Base-by-base conservation (phyloP, 2,888 invertebrate species). In the Crioceris asparagi region DNA sequence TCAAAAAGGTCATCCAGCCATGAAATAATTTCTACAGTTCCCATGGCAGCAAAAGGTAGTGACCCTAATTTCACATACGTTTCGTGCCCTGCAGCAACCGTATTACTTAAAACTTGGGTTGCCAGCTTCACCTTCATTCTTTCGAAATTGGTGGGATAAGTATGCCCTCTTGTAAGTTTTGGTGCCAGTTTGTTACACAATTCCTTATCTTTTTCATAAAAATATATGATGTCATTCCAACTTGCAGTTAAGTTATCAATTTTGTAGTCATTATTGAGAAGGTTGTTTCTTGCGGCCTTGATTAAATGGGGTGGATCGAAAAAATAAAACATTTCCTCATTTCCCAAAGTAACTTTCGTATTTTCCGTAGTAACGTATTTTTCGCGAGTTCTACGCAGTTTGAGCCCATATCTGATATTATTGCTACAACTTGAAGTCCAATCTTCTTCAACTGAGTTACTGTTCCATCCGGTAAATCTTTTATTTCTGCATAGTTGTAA, bases 1-100 rank as follows among this genome's bases (percentile, higher is more conserved):
- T 53, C 50, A 38, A 51, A 51, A 3, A 51, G 32, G 34, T 50
- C 47, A 38, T 51, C 41, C 35, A 51, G 43, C 17, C 29, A 39
- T 19, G 45, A 44, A 19, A 50, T 39, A 16, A 45, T 37, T 27
- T 39, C 37, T 19, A 41, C 38, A 15, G 49, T 48, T n/a, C 27
- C 35, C 7, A 29, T 14, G 3, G 49, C 47, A 17, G 27, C 32
- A 17, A 27, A 5, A 8, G 45, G 39, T 25, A 25, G 12, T 11
- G n/a, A 12, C 11, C 16, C 16, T 11, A 31, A 31, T 15, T 26
- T 33, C n/a, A 49, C 23, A 32, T 46, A 44, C 8, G 38, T 45
- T 17, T 39, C 39, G 30, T 52, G 31, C n/a, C 36, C 45, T 25
- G 44, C 32, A 26, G 50, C 43, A 10, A 51, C 48, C 23, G 49